Percentiles rank a stretch among this genome's conserved stretches.
These are phyloP conservation scores for Apotomis capreana DNA, from an alignment of 2,888 invertebrate species.

Conservation along the genomic window DNA sequence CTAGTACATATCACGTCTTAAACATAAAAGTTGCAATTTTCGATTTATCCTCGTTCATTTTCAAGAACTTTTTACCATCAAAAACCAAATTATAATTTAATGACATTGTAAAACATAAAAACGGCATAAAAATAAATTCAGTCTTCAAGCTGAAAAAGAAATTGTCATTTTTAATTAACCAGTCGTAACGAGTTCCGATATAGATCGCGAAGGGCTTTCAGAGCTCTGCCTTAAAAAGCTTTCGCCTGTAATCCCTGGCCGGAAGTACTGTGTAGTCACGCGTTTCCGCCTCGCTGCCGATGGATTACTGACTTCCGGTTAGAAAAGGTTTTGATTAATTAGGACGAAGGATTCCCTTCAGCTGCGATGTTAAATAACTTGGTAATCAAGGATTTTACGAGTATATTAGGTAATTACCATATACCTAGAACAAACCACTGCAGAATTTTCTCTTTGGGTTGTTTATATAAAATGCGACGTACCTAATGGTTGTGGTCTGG, in stretches of 20 bases:
- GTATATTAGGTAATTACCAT: no score
- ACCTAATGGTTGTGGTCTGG: no score
- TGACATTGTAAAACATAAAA: not conserved
- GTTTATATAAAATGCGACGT: no score
- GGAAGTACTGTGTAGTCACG: conserved; percentile 8
- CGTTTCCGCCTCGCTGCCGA: not conserved
- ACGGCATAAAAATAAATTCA: not conserved
- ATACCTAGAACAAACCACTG: no score
- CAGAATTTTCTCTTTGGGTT: no score
- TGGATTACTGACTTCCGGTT: conserved; percentile 14
- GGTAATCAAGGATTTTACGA: no score
- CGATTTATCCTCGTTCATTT: not conserved
- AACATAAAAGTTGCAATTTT: not conserved
- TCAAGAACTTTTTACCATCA: not conserved
- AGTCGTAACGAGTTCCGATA: not conserved
- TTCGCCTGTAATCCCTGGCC: conserved; percentile 8
- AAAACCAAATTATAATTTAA: not conserved
- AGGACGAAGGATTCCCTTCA: not conserved
- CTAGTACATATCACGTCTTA: no score
- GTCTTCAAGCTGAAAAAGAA: not conserved
- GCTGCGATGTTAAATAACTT: no score
- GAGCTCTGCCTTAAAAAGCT: conserved; percentile 8
- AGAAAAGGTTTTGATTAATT: not conserved
- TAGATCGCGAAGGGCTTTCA: conserved; percentile 9
- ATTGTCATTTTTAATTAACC: conserved; percentile 9